Evolutionary conservation across 92 coral and sea anemone genomes (phyloP).

Genomic region (Desmophyllum pertusum): DNA sequence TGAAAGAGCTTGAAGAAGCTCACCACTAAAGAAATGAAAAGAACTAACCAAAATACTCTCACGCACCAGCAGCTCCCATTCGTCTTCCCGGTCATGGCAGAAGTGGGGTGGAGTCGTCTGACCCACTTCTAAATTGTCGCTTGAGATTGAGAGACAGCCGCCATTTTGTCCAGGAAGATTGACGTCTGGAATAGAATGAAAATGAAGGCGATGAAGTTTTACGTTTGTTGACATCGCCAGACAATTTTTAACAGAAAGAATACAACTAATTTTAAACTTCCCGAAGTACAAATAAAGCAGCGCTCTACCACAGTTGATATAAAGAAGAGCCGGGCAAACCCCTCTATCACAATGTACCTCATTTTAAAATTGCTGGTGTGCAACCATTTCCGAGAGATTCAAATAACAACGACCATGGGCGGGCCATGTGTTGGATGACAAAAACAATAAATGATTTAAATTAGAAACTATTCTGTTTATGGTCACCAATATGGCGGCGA

Average conservation of each 20-base stretch:
- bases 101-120: not conserved
- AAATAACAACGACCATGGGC: no score
- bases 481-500: no score
- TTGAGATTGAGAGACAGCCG: conserved; percentile 47
- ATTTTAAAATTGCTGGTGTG: no score
- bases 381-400: no score
- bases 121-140: conserved; percentile 18
- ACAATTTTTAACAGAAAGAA: conserved; percentile 8
- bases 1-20: conserved; percentile 9
- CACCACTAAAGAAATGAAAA: conserved; percentile 2
- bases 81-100: not conserved
- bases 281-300: not conserved
- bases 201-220: not conserved
- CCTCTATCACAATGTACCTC: no score
- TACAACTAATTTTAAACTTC: conserved; percentile 17
- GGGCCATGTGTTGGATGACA: no score
- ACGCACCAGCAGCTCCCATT: not conserved
- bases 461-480: no score
- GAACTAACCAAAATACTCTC: conserved; percentile 9
- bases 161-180: conserved; percentile 60
- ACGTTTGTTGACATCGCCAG: not conserved
- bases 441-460: no score
- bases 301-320: not conserved
- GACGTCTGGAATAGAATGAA: conserved; percentile 60
- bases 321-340: no score